Conservation (phyloP, 2,888 invertebrate genomes). For the Subacronicta megacephala region DNA sequence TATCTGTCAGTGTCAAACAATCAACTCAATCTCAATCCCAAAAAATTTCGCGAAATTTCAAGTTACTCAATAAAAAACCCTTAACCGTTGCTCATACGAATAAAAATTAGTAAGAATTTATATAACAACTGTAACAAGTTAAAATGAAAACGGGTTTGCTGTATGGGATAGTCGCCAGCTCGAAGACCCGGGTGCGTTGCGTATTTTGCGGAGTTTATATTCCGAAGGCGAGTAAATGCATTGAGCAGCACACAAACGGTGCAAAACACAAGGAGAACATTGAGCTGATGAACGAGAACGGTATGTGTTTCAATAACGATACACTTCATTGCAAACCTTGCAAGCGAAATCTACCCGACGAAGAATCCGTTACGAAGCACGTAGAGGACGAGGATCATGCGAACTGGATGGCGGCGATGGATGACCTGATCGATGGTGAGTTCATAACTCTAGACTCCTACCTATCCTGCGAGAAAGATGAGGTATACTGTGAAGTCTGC, state of each 20-base stretch:
- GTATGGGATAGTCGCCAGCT: constrained; percentile 72
- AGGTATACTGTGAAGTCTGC: constrained; percentile 74
- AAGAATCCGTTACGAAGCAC: constrained; percentile 71
- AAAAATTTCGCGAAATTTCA: constrained; percentile 63
- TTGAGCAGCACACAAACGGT: constrained; percentile 78
- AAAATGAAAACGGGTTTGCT: constrained; percentile 75
- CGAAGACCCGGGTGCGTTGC: constrained; percentile 77
- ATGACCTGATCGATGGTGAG: constrained; percentile 75
- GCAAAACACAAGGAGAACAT: constrained; percentile 76
- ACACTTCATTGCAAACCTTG: constrained; percentile 74
- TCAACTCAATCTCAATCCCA: constrained; percentile 41
- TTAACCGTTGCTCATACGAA: constrained; percentile 30
- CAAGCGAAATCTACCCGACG: constrained; percentile 62
- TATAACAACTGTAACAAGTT: constrained; percentile 27
- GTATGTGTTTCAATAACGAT: constrained; percentile 65
- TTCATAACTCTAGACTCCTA: constrained; percentile 71
- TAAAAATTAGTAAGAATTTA: constrained; percentile 40
- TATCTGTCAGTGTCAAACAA: constrained; percentile 47
- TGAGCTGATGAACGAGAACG: constrained; percentile 72
- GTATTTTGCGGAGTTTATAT: constrained; percentile 77
- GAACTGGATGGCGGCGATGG: constrained; percentile 74
- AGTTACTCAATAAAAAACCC: constrained; percentile 43
- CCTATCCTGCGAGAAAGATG: constrained; percentile 68
- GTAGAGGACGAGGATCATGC: constrained; percentile 71
- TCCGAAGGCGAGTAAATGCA: constrained; percentile 77